phyloP scores from a whole-genome alignment of 2,888 invertebrate species.

The Dryobota labecula region DNA sequence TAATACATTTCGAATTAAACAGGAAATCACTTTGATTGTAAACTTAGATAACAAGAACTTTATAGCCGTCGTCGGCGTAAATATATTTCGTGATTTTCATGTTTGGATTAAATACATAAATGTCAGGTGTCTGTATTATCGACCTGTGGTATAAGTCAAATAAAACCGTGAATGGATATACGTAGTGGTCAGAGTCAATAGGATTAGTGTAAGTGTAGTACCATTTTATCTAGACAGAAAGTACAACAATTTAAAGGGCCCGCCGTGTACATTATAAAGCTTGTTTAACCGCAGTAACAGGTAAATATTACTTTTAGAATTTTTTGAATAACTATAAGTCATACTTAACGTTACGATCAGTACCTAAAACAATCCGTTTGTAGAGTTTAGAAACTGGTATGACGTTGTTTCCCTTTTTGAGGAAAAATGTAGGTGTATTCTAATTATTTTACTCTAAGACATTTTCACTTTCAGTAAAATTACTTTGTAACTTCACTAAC shows the following conservation, averaged over 20 bases:
- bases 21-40: conserved; percentile 51
- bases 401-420: background rate
- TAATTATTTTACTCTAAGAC: conserved; percentile 33
- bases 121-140: conserved; percentile 29
- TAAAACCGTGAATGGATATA: conserved; percentile 29
- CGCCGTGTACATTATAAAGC: background rate
- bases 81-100: conserved; percentile 50
- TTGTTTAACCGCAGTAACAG: background rate
- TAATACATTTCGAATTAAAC: conserved; percentile 46
- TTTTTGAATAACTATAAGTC: too few species aligned
- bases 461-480: conserved; percentile 45
- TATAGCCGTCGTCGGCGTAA: conserved; percentile 33
- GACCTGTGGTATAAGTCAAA: conserved; percentile 33
- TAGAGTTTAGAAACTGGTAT: background rate
- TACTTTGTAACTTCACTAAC: conserved; percentile 34
- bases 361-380: background rate
- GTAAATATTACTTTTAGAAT: background rate
- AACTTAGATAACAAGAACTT: conserved; percentile 43
- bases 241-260: background rate
- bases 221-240: conserved; percentile 19
- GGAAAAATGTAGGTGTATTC: conserved; percentile 5
- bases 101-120: conserved; percentile 48
- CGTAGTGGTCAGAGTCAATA: conserved; percentile 8
- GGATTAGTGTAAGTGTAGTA: conserved; percentile 11
- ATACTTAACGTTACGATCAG: too few species aligned